phyloP scores from a whole-genome alignment of 2,797 vertebrate species.

The Adrianichthys oophorus region DNA sequence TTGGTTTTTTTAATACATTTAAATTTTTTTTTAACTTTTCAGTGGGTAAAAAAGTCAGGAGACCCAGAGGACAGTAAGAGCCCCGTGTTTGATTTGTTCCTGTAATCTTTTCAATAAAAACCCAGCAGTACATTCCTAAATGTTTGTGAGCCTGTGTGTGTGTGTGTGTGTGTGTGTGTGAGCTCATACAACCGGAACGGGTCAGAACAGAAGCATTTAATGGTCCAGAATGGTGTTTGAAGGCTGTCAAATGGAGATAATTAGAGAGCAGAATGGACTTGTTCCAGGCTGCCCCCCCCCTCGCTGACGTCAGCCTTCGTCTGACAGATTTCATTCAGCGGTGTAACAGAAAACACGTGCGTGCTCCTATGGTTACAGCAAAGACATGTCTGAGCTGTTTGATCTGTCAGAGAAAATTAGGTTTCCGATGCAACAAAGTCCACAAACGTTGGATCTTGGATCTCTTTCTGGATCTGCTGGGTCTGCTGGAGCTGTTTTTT shows the following conservation, averaged over 20 bases:
- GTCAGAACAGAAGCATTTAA: conserved; percentile 1
- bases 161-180: conserved; percentile 1
- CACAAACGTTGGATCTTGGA: neutral
- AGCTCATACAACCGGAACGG: neutral
- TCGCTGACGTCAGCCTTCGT: neutral
- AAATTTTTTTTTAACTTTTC: too few species aligned
- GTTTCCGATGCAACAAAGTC: neutral
- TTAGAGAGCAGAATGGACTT: conserved; percentile 1
- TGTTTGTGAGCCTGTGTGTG: neutral
- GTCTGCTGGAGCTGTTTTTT: too few species aligned
- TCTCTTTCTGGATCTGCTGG: too few species aligned
- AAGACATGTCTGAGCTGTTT: neutral
- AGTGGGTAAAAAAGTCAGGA: too few species aligned
- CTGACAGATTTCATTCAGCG: neutral
- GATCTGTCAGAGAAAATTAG: conserved; percentile 1
- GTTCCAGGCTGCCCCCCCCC: neutral
- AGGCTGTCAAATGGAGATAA: neutral
- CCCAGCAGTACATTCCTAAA: neutral
- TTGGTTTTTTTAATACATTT: too few species aligned
- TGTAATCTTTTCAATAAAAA: too few species aligned
- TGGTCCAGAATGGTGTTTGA: neutral
- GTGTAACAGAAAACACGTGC: conserved; percentile 3
- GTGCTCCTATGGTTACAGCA: neutral
- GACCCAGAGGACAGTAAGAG: neutral
- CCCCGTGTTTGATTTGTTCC: too few species aligned